Percentiles rank a stretch among this genome's conserved stretches.
These are phyloP conservation scores for Cottus gobio DNA, from an alignment of 2,113 vertebrate genomes.

Conservation along the genomic window DNA sequence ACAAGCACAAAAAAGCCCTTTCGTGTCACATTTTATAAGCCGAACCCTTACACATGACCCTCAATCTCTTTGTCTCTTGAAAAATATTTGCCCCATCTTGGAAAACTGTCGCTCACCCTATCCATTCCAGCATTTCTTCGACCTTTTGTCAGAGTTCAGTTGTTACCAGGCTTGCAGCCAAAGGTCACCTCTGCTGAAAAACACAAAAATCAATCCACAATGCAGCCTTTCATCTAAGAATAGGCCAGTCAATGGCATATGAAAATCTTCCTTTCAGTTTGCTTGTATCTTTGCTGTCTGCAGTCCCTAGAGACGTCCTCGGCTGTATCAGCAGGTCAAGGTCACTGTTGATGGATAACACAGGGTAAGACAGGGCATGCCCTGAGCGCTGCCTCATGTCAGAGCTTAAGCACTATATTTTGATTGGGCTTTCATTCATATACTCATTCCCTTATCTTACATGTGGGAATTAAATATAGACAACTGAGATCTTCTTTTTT, in stretches of 20 bases:
- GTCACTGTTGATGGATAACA: slow-evolving; percentile 53
- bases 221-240: slow-evolving; percentile 49
- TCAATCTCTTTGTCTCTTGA: not conserved
- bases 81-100: slow-evolving; percentile 26
- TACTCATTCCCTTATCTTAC: not conserved
- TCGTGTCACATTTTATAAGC: not conserved
- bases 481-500: slow-evolving; percentile 31
- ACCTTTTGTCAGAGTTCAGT: slow-evolving; percentile 36
- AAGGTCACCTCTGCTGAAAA: slow-evolving; percentile 60
- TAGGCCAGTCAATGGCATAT: slow-evolving; percentile 60
- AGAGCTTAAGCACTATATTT: slow-evolving; percentile 4
- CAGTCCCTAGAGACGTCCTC: slow-evolving; percentile 39
- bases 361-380: slow-evolving; percentile 10
- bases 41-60: not conserved
- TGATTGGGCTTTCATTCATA: slow-evolving; percentile 27
- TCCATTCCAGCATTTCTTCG: slow-evolving; percentile 21
- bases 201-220: slow-evolving; percentile 60
- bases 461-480: slow-evolving; percentile 33
- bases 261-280: slow-evolving; percentile 43
- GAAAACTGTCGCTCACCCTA: not conserved
- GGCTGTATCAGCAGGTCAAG: slow-evolving; percentile 53
- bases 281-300: slow-evolving; percentile 14
- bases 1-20: not conserved
- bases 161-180: slow-evolving; percentile 21
- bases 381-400: slow-evolving; percentile 31